Evolutionary conservation across 2,888 invertebrate species (phyloP).

Genomic region (Orchesellides sinensis): DNA sequence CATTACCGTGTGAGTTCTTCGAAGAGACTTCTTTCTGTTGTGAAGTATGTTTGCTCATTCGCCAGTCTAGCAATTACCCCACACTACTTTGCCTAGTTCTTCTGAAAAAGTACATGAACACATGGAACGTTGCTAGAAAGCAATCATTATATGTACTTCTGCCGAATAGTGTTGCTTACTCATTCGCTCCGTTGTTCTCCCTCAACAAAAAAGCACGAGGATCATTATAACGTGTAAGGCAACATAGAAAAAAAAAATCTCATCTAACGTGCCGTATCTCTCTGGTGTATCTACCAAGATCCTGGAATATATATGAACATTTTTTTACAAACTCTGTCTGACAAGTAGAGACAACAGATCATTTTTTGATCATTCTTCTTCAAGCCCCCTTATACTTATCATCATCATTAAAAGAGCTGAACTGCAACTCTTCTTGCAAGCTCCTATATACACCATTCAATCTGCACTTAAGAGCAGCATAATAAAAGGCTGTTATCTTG

Average conservation of each 20-base stretch:
- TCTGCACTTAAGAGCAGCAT: background rate
- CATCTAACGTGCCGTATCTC: constrained; percentile 35
- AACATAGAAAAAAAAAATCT: background rate
- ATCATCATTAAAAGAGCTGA: constrained; percentile 56
- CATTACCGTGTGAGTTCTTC: background rate
- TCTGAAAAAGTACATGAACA: constrained; percentile 49
- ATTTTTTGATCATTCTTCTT: constrained; percentile 60
- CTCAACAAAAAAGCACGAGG: constrained; percentile 58
- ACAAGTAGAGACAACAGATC: constrained; percentile 62
- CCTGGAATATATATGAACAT: constrained; percentile 52
- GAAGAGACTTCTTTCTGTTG: constrained; percentile 1
- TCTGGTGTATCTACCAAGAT: constrained; percentile 1
- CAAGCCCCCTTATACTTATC: constrained; percentile 59
- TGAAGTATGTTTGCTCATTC: constrained; percentile 35
- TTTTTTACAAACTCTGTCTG: constrained; percentile 42
- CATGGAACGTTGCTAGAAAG: constrained; percentile 58
- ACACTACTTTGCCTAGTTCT: constrained; percentile 32
- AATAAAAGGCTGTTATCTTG: constrained; percentile 50
- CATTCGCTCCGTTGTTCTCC: constrained; percentile 28
- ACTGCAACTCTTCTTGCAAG: constrained; percentile 19
- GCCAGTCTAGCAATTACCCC: constrained; percentile 52
- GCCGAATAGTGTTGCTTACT: constrained; percentile 46
- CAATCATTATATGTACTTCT: constrained; percentile 53
- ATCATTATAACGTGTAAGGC: constrained; percentile 19
- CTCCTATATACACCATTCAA: background rate